These are phyloP conservation scores for Listronotus bonariensis DNA, from an alignment of 1,140 invertebrate species.

Conservation along the genomic window DNA sequence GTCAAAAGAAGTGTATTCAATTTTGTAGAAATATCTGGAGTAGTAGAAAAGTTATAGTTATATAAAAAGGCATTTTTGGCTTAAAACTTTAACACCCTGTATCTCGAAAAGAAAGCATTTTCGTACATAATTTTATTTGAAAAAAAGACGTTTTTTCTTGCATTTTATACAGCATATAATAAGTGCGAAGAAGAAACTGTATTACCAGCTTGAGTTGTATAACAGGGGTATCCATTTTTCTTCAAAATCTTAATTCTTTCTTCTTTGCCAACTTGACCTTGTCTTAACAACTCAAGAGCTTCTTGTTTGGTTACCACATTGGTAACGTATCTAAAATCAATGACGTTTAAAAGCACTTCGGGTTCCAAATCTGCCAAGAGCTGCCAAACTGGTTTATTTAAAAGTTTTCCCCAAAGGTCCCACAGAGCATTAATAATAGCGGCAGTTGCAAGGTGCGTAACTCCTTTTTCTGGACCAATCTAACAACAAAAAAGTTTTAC, in stretches of 20 bases:
- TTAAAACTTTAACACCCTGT: too few relatives aligned
- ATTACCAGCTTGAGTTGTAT: slow-evolving; percentile 75
- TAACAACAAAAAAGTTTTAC: slow-evolving; percentile 53
- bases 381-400: slow-evolving; percentile 87
- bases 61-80: too few relatives aligned
- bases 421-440: slow-evolving; percentile 88
- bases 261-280: slow-evolving; percentile 62
- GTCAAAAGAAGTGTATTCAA: too few relatives aligned
- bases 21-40: too few relatives aligned
- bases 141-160: too few relatives aligned
- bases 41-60: too few relatives aligned
- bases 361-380: slow-evolving; percentile 81
- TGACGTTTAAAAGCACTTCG: slow-evolving; percentile 78
- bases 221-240: slow-evolving; percentile 74
- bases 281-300: slow-evolving; percentile 74
- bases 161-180: too few relatives aligned
- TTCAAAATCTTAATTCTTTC: slow-evolving; percentile 63
- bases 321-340: slow-evolving; percentile 84
- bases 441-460: slow-evolving; percentile 84
- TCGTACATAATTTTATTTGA: too few relatives aligned
- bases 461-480: slow-evolving; percentile 92
- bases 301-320: slow-evolving; percentile 83
- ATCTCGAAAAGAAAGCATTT: too few relatives aligned
- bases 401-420: slow-evolving; percentile 87
- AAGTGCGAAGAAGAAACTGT: not conserved